Conservation (phyloP, 2,888 invertebrate genomes). For the Dioctria rufipes region DNA sequence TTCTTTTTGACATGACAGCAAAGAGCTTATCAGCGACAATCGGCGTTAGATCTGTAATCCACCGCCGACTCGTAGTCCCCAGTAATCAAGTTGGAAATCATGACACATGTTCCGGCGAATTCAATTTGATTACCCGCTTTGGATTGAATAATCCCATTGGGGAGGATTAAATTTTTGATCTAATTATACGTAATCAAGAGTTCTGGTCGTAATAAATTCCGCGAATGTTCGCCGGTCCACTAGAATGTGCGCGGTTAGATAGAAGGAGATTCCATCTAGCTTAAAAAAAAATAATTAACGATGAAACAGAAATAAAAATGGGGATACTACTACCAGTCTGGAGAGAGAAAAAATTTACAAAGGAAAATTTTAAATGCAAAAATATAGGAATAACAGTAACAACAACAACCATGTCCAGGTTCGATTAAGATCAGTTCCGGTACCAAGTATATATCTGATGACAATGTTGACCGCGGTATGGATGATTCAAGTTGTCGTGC, state of each 20-base stretch:
- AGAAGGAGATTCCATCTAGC: not conserved
- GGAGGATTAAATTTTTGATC: conserved; percentile 32
- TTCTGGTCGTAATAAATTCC: conserved; percentile 26
- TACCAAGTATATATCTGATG: too few species aligned
- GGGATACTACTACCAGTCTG: too few species aligned
- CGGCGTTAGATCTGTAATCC: not conserved
- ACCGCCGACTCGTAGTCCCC: not conserved
- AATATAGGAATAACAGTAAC: not conserved
- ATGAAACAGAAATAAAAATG: too few species aligned
- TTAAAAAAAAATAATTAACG: conserved; percentile 4
- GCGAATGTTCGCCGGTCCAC: not conserved
- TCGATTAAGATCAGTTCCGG: too few species aligned
- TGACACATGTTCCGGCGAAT: conserved; percentile 21
- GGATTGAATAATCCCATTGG: conserved; percentile 48
- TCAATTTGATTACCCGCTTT: conserved; percentile 39
- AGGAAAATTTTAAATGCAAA: conserved; percentile 29
- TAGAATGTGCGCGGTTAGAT: too few species aligned
- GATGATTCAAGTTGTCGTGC: too few species aligned
- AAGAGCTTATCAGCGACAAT: conserved; percentile 13
- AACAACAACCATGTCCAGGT: too few species aligned
- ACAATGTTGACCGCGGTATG: too few species aligned
- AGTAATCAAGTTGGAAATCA: conserved; percentile 42
- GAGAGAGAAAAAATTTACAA: too few species aligned
- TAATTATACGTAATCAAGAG: conserved; percentile 41
- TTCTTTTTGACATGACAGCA: not conserved